Conservation (phyloP, 2,113 vertebrate species). For the Megaptera novaeangliae region DNA sequence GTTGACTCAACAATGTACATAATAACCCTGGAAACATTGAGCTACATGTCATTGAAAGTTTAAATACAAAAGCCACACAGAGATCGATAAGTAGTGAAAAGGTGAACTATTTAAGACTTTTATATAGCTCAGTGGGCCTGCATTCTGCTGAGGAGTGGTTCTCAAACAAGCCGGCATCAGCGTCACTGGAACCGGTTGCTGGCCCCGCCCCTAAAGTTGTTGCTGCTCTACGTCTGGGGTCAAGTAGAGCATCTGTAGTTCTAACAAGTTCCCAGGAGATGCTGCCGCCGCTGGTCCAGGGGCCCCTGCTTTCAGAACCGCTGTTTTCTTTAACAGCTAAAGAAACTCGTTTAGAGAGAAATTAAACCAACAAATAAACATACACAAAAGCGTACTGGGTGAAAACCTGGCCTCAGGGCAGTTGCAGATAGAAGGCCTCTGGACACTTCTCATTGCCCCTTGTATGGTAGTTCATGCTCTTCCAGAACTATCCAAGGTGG, state of each 20-base stretch:
- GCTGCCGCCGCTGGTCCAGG: neutral
- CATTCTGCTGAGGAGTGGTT: neutral
- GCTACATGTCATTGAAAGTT: neutral
- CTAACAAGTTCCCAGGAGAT: neutral
- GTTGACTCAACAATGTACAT: neutral
- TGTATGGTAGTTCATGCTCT: neutral
- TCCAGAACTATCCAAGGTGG: neutral
- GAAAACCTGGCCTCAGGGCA: neutral
- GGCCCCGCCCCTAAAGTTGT: neutral
- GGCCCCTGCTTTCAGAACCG: neutral
- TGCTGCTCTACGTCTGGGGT: neutral
- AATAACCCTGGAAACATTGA: neutral
- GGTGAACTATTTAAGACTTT: neutral
- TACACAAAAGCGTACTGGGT: neutral
- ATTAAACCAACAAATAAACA: neutral
- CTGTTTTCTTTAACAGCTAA: neutral
- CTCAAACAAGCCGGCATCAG: neutral
- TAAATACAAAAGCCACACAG: neutral
- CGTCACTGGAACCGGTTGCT: rapidly evolving
- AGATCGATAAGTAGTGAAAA: neutral
- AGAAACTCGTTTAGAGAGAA: neutral
- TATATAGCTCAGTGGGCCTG: neutral
- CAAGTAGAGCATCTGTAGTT: neutral
- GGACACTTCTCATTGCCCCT: neutral
- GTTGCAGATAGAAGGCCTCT: neutral